phyloP scores from a whole-genome alignment of 2,113 vertebrate genomes.

The Lycaon pictus region DNA sequence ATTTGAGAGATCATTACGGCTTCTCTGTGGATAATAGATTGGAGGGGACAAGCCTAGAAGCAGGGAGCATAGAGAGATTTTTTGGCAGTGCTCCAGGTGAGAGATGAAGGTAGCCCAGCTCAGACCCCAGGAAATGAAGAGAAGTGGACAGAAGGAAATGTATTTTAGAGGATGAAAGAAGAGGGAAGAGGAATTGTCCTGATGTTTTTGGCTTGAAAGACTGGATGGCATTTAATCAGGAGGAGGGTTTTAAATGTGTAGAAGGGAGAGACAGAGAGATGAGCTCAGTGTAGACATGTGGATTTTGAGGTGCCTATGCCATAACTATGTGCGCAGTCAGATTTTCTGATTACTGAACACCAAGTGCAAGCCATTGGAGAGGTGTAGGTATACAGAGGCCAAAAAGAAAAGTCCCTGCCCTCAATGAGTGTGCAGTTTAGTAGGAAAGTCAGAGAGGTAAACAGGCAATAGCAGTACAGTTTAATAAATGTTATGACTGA shows the following conservation, averaged over 20 bases:
- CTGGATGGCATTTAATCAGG: neutral
- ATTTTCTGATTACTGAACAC: slow-evolving; percentile 44
- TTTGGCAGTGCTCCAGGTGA: slow-evolving; percentile 14
- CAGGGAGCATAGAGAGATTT: neutral
- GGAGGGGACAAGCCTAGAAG: neutral
- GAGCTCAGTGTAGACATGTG: slow-evolving; percentile 37
- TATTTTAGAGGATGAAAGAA: slow-evolving; percentile 28
- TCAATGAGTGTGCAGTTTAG: slow-evolving; percentile 41
- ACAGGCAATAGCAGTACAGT: neutral
- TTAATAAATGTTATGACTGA: slow-evolving; percentile 41
- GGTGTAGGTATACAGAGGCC: neutral
- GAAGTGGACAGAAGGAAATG: neutral
- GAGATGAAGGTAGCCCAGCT: neutral
- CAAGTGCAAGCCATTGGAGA: neutral
- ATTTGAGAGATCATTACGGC: slow-evolving; percentile 49
- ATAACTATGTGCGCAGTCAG: neutral
- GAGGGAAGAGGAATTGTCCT: slow-evolving; percentile 14
- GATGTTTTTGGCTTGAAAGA: slow-evolving; percentile 40
- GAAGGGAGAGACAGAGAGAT: neutral
- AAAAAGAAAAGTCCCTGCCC: slow-evolving; percentile 38
- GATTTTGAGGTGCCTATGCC: neutral
- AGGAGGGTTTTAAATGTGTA: slow-evolving; percentile 42
- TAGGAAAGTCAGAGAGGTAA: slow-evolving; percentile 34
- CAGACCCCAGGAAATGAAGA: neutral
- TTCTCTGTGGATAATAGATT: slow-evolving; percentile 36